Evolutionary conservation across 2,797 vertebrate genomes (phyloP).

Genomic region (Argya squamiceps): DNA sequence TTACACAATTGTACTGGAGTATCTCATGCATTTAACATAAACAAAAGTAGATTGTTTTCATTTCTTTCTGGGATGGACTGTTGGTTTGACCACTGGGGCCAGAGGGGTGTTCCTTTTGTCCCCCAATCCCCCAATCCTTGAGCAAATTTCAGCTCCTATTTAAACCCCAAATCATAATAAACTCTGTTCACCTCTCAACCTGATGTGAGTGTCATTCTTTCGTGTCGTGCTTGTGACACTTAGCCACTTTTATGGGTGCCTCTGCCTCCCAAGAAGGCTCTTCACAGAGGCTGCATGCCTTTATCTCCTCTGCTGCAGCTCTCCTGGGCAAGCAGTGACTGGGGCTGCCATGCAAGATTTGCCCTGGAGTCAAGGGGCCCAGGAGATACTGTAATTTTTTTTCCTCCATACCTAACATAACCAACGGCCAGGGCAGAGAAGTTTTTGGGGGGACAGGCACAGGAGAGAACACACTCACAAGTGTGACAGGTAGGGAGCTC

Average conservation of each 20-base stretch:
- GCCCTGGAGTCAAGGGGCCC: neutral
- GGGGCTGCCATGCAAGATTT: neutral
- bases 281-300: neutral
- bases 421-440: neutral
- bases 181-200: too few relatives aligned
- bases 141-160: too few relatives aligned
- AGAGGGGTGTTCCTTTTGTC: too few relatives aligned
- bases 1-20: too few relatives aligned
- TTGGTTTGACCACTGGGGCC: too few relatives aligned
- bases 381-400: neutral
- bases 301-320: neutral
- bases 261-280: neutral
- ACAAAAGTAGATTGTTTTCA: too few relatives aligned
- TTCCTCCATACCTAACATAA: neutral
- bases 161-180: too few relatives aligned
- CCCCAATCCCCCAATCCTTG: too few relatives aligned
- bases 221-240: too few relatives aligned
- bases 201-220: too few relatives aligned
- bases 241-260: neutral
- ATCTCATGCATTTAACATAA: too few relatives aligned
- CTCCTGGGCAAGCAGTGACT: neutral
- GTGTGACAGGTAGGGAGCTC: neutral
- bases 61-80: too few relatives aligned
- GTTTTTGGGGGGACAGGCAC: neutral
- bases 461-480: neutral